Conservation (phyloP, 2,888 invertebrate genomes). For the Eupithecia centaureata region DNA sequence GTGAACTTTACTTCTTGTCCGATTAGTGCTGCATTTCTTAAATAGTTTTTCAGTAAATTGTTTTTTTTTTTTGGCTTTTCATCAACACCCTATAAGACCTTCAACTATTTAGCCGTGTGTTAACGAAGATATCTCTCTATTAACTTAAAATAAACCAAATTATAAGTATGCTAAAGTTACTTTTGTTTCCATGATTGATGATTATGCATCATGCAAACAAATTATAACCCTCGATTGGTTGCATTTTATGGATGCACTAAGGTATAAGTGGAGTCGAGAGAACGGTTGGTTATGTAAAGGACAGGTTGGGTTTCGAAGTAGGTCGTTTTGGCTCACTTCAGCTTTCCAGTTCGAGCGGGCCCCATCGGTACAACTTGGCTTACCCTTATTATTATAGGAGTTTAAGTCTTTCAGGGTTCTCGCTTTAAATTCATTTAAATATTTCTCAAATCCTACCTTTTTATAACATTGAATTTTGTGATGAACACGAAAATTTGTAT, state of each 20-base stretch:
- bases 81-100: neutral
- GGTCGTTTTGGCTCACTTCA: constrained; percentile 56
- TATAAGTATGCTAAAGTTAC: neutral
- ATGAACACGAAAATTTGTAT: too few species aligned
- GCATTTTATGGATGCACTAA: neutral
- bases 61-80: too few species aligned
- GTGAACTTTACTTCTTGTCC: constrained; percentile 38
- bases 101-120: neutral
- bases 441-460: neutral
- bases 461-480: too few species aligned
- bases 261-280: constrained; percentile 47
- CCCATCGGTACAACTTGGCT: constrained; percentile 17
- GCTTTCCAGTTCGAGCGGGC: constrained; percentile 64
- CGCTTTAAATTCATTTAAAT: neutral
- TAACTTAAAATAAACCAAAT: neutral
- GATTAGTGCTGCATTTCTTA: constrained; percentile 33
- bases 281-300: constrained; percentile 60
- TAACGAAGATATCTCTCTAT: neutral
- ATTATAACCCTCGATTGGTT: constrained; percentile 22
- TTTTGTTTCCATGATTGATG: neutral
- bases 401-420: neutral
- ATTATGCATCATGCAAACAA: neutral
- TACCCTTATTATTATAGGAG: neutral
- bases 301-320: constrained; percentile 57
- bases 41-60: neutral